phyloP scores from a whole-genome alignment of 2,888 invertebrate genomes.

The Lampropteryx suffumata region DNA sequence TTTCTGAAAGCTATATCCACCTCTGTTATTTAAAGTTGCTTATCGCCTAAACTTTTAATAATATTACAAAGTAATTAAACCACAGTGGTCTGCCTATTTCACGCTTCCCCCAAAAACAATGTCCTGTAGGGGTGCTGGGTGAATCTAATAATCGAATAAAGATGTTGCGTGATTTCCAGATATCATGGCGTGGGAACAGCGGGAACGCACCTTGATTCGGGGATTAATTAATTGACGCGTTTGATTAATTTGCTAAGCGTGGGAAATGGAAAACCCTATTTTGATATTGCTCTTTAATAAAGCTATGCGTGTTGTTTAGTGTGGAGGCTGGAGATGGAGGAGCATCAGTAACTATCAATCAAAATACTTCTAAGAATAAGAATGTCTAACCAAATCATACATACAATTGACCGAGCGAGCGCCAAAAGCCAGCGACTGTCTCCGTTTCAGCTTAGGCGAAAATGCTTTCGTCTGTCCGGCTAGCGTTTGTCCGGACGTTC shows the following conservation, averaged over 20 bases:
- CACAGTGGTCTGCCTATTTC: conserved; percentile 66
- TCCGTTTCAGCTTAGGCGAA: no score
- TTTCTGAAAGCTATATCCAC: no score
- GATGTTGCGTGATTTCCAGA: conserved; percentile 82
- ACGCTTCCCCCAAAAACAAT: conserved; percentile 80
- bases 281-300: not conserved
- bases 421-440: no score
- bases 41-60: conserved; percentile 37
- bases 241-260: conserved; percentile 56
- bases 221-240: conserved; percentile 74
- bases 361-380: no score
- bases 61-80: conserved; percentile 59
- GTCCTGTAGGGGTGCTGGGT: conserved; percentile 51
- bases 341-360: no score
- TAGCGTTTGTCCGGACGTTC: no score
- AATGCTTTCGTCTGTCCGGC: no score
- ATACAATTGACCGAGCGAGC: no score
- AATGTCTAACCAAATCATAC: no score
- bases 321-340: not conserved
- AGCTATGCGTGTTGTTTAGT: not conserved
- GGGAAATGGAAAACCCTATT: conserved; percentile 50
- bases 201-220: conserved; percentile 79
- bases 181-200: conserved; percentile 65
- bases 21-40: conserved; percentile 11
- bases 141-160: conserved; percentile 74